Base-by-base conservation (phyloP, 2,113 vertebrate genomes). In the Proteles cristata region DNA sequence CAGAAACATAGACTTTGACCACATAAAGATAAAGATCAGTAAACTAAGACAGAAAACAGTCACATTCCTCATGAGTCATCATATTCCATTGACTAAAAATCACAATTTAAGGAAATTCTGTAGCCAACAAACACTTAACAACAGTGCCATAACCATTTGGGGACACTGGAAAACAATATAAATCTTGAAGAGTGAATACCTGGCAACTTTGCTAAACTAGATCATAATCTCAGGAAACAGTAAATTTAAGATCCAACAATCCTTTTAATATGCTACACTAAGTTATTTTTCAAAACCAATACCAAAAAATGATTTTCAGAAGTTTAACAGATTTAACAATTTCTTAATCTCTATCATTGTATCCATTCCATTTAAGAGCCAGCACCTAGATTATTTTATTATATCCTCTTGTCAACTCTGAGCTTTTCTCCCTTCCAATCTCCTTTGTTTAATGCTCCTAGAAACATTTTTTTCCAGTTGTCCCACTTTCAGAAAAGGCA, bases 81-180 rank as follows among this genome's bases (percentile, higher is more conserved):
- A 71, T 96, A 94, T 82, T 94, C 94, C 93, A 97, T 63, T 95
- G 92, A 97, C 76, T 88, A 90, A 85, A 97, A 95, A 77, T 94
- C 88, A 97, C 97, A 97, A 97, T 97, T 93, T 97, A 95, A 97
- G 96, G 97, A 97, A 97, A 98, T 94, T 97, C 98, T 97, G 84
- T 48, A 25, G 88, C 81, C 92, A 93, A 39, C 80, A 58, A 90
- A 88, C 15, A 94, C 94, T 97, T 96, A 79, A 77, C 43, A 98
- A 81, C 91, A 68, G 80, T 9, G 23, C 89, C 33, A 31, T 71
- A 39, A 77, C 66, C 80, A 69, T 80, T 68, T 87, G 87, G 58
- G 45, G 19, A 85, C 66, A 87, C 43, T 90, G 53, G 35, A 94
- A 96, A 97, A 97, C 97, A 98, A 97, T 94, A 66, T 77, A 87